Percentiles rank a stretch among this genome's conserved stretches.
These are phyloP conservation scores for Dipodomys stephensi DNA, from an alignment of 2,113 vertebrate genomes.

Conservation along the genomic window DNA sequence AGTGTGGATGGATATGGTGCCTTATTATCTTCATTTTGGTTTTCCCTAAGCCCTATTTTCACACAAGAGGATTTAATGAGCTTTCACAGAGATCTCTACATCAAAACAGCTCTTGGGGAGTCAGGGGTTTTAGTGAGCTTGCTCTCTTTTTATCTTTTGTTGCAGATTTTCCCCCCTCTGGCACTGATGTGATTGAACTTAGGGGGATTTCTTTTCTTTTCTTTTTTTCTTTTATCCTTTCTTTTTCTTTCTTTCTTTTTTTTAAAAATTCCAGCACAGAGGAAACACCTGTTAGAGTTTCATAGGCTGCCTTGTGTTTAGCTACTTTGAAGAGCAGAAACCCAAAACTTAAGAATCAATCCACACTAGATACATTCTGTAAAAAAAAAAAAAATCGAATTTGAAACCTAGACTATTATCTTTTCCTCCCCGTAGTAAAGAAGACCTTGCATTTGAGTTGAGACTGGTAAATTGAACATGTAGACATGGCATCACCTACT, in stretches of 20 bases:
- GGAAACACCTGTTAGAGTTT: slow-evolving; percentile 45
- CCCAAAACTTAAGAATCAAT: slow-evolving; percentile 24
- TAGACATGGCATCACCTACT: slow-evolving; percentile 64
- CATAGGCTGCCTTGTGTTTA: slow-evolving; percentile 21
- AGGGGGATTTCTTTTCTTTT: background rate
- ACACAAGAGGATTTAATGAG: slow-evolving; percentile 69
- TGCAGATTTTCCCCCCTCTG: background rate
- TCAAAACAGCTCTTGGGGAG: slow-evolving; percentile 51
- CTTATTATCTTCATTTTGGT: slow-evolving; percentile 64
- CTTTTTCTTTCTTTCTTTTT: background rate
- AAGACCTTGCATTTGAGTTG: slow-evolving; percentile 23
- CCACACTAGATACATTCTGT: background rate
- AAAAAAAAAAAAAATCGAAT: background rate
- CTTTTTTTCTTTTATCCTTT: no score
- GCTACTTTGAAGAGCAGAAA: slow-evolving; percentile 43
- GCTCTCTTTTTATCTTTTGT: slow-evolving; percentile 46
- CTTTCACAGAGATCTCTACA: slow-evolving; percentile 66
- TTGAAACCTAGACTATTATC: slow-evolving; percentile 20
- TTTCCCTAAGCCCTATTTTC: slow-evolving; percentile 43
- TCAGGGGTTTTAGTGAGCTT: background rate
- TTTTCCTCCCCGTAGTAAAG: background rate
- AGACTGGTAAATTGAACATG: background rate
- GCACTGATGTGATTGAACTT: slow-evolving; percentile 31
- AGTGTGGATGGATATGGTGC: background rate
- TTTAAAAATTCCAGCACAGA: slow-evolving; percentile 49